Evolutionary conservation across 2,797 vertebrate species (phyloP), one percentile per base, ranked within the genome.

Genomic region (Micropoecilia bifurca): DNA sequence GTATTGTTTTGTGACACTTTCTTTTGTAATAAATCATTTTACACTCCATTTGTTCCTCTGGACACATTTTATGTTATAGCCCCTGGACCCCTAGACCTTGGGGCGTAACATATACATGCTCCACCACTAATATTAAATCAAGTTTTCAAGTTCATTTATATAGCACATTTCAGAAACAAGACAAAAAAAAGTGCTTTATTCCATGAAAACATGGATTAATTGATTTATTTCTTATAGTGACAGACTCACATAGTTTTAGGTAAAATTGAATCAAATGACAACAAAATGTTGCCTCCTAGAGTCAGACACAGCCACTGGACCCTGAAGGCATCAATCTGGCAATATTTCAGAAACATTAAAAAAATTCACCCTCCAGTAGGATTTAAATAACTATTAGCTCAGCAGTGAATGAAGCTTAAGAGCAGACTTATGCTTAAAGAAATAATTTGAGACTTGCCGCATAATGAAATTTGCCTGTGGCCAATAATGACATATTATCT

Each of bases 401-500:
- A 92, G 89, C 81, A 82, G 41, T 66, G 77, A 85, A 93, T 20
- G 69, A 85, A 86, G 90, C 86, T 93, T 92, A 89, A 93, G 86
- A 88, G 45, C 75, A 93, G 92, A 95, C 94, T 95, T 94, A 94
- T 91, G 88, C 93, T 93, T 84, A 90, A 94, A 93, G 83, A 90
- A 94, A 93, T 93, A 93, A 95, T 94, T 93, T 92, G 92, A 91
- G 88, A 79, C 88, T 83, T 53, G 79, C 76, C 86, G 81, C 87
- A 89, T 95, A 95, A 94, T 93, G 93, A 92, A 92, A 92, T 93
- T 91, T 93, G 93, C 85, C 90, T 87, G 87, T 78, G 85, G 93
- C 90, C 95, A 93, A 88, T 92, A 92, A 92, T 94, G 95, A 95
- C 94, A 92, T 87, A 91, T 94, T 93, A 94, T 89, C 87, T 93